phyloP scores from a whole-genome alignment of 2,888 invertebrate genomes.

The Campaea margaritaria region DNA sequence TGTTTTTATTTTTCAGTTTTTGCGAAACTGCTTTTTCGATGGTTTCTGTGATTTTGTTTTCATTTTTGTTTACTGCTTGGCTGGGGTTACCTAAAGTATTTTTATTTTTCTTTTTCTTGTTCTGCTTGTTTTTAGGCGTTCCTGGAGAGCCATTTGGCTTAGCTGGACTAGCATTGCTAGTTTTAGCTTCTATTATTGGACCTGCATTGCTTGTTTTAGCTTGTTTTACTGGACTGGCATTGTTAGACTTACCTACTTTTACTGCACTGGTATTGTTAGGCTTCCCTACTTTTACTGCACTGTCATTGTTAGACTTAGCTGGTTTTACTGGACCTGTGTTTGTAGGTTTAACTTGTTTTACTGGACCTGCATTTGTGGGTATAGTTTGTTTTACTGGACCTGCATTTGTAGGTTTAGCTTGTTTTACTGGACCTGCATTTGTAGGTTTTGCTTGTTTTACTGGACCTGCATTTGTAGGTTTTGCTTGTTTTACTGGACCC shows the following conservation, averaged over 20 bases:
- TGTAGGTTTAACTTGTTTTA: too few species aligned
- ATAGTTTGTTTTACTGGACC: too few species aligned
- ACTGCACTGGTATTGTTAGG: constrained; percentile 12
- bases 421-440: too few species aligned
- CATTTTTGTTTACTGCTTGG: constrained; percentile 41
- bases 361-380: too few species aligned
- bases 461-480: too few species aligned
- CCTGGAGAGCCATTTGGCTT: constrained; percentile 27
- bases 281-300: background rate
- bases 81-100: constrained; percentile 23
- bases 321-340: too few species aligned
- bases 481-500: constrained; percentile 15
- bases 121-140: constrained; percentile 53
- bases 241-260: background rate
- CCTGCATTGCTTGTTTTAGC: constrained; percentile 4
- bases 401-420: too few species aligned
- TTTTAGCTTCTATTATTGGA: constrained; percentile 12
- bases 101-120: constrained; percentile 52
- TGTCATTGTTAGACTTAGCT: background rate
- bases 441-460: too few species aligned
- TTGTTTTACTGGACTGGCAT: constrained; percentile 16
- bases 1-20: constrained; percentile 68
- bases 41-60: constrained; percentile 60
- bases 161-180: constrained; percentile 12
- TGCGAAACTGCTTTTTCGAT: constrained; percentile 61